Evolutionary conservation across 2,888 invertebrate genomes (phyloP).

Genomic region (Slavum lentiscoides): DNA sequence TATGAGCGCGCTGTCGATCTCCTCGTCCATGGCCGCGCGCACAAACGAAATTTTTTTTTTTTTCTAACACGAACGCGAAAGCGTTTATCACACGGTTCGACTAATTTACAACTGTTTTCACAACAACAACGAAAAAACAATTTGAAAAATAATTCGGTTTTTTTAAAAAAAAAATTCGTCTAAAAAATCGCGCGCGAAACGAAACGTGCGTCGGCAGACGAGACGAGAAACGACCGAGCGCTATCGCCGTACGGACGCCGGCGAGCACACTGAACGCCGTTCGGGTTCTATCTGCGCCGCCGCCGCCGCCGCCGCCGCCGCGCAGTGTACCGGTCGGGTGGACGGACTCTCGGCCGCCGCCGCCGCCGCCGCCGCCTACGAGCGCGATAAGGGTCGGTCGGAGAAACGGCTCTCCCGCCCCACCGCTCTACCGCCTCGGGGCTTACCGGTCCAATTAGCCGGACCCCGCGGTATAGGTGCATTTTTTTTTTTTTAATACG

Average conservation of each 20-base stretch:
- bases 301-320: not conserved
- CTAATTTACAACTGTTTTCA: no score
- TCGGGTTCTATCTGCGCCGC: not conserved
- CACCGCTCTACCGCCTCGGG: not conserved
- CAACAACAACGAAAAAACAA: no score
- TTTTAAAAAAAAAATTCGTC: no score
- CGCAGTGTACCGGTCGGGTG: not conserved
- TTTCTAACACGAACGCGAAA: no score
- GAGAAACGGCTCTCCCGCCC: constrained; percentile 28
- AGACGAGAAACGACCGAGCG: not conserved
- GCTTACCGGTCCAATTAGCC: not conserved
- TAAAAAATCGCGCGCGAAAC: no score
- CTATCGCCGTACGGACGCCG: constrained; percentile 41
- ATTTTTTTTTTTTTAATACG: not conserved
- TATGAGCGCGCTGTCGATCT: no score
- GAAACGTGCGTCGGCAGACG: not conserved
- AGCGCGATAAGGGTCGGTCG: constrained; percentile 36
- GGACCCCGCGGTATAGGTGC: not conserved
- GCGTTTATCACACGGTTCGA: no score
- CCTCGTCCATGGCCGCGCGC: no score
- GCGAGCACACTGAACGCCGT: constrained; percentile 43
- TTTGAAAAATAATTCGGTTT: no score
- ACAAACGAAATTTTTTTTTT: no score
- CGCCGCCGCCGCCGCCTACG: not conserved
- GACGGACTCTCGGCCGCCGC: not conserved